Percentiles rank a stretch among this genome's conserved stretches.
Evolutionary conservation across 2,797 vertebrate species (phyloP).

Genomic region (Poeciliopsis paucimaculata): DNA sequence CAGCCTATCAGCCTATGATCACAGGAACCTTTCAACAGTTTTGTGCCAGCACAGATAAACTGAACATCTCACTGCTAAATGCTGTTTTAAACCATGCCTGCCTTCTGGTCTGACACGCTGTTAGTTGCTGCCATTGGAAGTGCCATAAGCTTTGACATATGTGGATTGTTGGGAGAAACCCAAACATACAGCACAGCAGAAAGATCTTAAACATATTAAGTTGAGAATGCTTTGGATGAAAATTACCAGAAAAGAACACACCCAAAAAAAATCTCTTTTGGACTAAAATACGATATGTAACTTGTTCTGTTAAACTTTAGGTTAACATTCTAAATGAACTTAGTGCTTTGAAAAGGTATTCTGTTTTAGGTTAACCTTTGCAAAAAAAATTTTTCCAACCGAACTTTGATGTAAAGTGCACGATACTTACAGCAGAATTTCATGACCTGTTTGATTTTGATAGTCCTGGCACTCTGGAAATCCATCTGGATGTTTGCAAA

Average conservation of each 20-base stretch:
- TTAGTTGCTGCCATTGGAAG: constrained; percentile 69
- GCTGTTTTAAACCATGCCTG: constrained; percentile 59
- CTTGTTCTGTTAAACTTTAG: neutral
- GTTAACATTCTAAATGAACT: neutral
- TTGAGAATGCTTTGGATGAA: constrained; percentile 13
- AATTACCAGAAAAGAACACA: constrained; percentile 1
- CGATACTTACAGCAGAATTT: neutral
- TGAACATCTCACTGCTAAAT: constrained; percentile 17
- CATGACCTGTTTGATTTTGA: neutral
- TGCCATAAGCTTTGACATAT: constrained; percentile 77
- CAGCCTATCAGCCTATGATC: constrained; percentile 20
- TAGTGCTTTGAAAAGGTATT: constrained; percentile 1
- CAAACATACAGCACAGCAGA: constrained; percentile 65
- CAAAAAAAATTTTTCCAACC: neutral
- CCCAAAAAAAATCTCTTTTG: neutral
- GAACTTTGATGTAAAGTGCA: neutral
- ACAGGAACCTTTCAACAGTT: constrained; percentile 30
- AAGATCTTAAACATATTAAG: constrained; percentile 27
- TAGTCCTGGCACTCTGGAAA: neutral
- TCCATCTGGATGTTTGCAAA: neutral
- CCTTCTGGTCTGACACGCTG: constrained; percentile 50
- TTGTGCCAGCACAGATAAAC: neutral
- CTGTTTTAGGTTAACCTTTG: neutral
- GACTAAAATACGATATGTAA: neutral
- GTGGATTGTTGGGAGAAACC: constrained; percentile 38